phyloP scores from a whole-genome alignment of 2,797 vertebrate species.

The Periparus ater region DNA sequence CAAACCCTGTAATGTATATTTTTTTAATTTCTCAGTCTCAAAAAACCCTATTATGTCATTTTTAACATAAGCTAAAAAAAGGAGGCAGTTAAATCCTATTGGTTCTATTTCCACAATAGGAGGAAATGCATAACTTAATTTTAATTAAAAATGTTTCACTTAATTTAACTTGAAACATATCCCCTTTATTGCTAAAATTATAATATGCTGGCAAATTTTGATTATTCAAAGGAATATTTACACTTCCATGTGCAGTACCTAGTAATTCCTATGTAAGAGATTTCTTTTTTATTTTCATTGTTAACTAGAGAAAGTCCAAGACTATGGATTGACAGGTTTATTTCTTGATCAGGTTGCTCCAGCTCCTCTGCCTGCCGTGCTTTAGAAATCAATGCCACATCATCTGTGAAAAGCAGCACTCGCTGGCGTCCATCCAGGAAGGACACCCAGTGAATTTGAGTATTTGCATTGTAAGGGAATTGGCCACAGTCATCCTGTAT shows the following conservation, averaged over 20 bases:
- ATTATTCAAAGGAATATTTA: background rate
- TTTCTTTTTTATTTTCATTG: conserved; percentile 87
- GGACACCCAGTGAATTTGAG: conserved; percentile 93
- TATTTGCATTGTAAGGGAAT: conserved; percentile 84
- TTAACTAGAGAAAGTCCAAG: conserved; percentile 93
- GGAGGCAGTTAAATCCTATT: background rate
- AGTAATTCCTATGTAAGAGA: conserved; percentile 93
- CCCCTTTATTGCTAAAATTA: background rate
- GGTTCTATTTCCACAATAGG: background rate
- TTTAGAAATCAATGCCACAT: conserved; percentile 89
- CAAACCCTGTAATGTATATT: background rate
- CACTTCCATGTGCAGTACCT: conserved; percentile 76
- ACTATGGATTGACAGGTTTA: conserved; percentile 89
- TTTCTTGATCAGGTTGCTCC: conserved; percentile 91
- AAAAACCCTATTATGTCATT: accelerated
- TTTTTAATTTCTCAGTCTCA: background rate
- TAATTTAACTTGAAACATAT: background rate
- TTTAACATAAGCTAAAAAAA: background rate
- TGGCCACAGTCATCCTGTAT: conserved; percentile 89
- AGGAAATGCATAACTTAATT: background rate
- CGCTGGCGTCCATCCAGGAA: conserved; percentile 95
- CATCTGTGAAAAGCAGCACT: conserved; percentile 92
- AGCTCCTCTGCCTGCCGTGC: conserved; percentile 93
- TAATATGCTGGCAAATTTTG: background rate
- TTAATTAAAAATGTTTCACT: background rate